These are phyloP conservation scores for Sander vitreus DNA, from an alignment of 2,113 vertebrate genomes.

Conservation along the genomic window DNA sequence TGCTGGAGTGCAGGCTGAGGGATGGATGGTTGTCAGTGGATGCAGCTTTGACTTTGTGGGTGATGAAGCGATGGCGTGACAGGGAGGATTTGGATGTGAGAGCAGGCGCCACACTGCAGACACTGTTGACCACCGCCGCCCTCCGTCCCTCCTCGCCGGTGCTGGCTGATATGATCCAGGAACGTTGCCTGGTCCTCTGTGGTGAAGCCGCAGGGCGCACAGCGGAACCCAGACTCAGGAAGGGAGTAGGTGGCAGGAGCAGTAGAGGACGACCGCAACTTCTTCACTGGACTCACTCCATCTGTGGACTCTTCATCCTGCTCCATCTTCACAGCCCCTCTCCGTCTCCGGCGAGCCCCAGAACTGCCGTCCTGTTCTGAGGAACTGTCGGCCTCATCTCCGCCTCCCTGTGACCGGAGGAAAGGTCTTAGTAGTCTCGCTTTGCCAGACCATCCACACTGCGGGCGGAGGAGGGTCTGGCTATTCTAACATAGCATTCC, in stretches of 20 bases:
- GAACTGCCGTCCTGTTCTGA: conserved; percentile 76
- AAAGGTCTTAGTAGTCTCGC: not conserved
- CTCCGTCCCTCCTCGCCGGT: conserved; percentile 83
- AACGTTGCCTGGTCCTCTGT: conserved; percentile 82
- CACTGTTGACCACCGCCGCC: conserved; percentile 86
- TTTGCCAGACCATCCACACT: no score
- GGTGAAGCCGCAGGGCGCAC: conserved; percentile 86
- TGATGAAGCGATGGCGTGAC: conserved; percentile 94
- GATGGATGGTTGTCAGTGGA: conserved; percentile 44
- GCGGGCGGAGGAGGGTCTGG: no score
- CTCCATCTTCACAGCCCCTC: conserved; percentile 79
- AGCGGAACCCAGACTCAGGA: conserved; percentile 80
- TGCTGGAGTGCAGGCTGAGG: conserved; percentile 9
- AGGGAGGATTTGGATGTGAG: conserved; percentile 90
- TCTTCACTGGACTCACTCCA: conserved; percentile 63
- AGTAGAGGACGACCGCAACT: conserved; percentile 50
- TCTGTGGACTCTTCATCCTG: conserved; percentile 64
- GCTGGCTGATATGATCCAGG: conserved; percentile 85
- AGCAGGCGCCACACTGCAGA: conserved; percentile 92
- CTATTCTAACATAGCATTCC: no score
- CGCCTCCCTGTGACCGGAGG: conserved; percentile 34
- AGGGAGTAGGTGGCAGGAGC: conserved; percentile 65
- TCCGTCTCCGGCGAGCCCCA: conserved; percentile 65
- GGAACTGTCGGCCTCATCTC: conserved; percentile 79
- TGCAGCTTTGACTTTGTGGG: conserved; percentile 88